Evolutionary conservation across 92 coral and sea anemone genomes (phyloP).

Genomic region (Phymanthus crucifer): DNA sequence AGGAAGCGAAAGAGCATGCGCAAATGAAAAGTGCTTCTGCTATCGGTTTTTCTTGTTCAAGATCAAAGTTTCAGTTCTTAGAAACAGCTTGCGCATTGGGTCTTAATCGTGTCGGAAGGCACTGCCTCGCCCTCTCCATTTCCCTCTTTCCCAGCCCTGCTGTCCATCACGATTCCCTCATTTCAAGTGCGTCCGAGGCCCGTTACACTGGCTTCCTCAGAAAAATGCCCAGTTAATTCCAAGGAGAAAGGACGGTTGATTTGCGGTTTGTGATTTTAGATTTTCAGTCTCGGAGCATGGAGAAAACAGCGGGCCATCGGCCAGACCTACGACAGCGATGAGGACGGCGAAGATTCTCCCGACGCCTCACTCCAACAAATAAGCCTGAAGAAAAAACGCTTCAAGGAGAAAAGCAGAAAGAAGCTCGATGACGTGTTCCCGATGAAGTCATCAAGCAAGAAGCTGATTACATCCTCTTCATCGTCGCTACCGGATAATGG

Average conservation of each 20-base stretch:
- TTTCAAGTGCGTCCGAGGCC: no score
- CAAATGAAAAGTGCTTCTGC: background rate
- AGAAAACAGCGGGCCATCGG: conserved; percentile 73
- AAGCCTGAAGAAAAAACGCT: conserved; percentile 69
- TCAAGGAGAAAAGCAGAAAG: conserved; percentile 74
- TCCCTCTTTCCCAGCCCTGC: no score
- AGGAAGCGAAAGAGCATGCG: background rate
- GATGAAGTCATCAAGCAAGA: conserved; percentile 29
- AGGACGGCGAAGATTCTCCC: conserved; percentile 49
- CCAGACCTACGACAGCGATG: conserved; percentile 65
- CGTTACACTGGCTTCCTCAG: no score
- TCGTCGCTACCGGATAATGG: conserved; percentile 44
- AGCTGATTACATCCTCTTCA: conserved; percentile 31
- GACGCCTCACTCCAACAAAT: conserved; percentile 43
- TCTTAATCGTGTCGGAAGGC: no score
- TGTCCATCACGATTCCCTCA: no score
- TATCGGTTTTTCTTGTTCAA: no score
- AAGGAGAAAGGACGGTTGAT: background rate
- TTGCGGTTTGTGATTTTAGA: conserved; percentile 35
- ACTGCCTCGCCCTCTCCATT: no score
- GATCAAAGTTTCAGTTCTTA: no score
- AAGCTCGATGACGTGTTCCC: conserved; percentile 85
- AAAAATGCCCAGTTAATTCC: no score
- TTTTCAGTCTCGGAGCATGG: conserved; percentile 79
- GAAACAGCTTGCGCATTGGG: no score